A percentile compares a stretch with the other conserved stretches of the same genome.
phyloP scores from a whole-genome alignment of 1,140 invertebrate species.

The Stratiolaelaps scimitus region DNA sequence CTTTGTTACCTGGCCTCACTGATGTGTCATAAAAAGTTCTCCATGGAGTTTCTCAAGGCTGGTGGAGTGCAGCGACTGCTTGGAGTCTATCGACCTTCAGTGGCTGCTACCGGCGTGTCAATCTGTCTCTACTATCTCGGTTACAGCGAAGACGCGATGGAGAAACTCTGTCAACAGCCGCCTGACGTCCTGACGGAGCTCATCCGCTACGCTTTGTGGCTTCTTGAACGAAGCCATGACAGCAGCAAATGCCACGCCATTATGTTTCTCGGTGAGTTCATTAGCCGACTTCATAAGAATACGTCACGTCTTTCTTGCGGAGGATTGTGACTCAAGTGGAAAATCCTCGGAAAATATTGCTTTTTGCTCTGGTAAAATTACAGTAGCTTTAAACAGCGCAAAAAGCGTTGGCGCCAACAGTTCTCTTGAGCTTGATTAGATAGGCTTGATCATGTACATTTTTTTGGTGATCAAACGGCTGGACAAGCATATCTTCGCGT shows the following conservation, averaged over 20 bases:
- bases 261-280: slow-evolving; percentile 65
- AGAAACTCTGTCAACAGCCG: slow-evolving; percentile 46
- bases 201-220: slow-evolving; percentile 64
- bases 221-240: slow-evolving; percentile 87
- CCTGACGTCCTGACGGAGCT: slow-evolving; percentile 31
- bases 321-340: background rate
- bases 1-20: slow-evolving; percentile 75
- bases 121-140: slow-evolving; percentile 91
- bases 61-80: slow-evolving; percentile 67
- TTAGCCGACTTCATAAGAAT: background rate
- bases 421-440: too few species aligned
- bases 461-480: too few species aligned
- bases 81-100: slow-evolving; percentile 74
- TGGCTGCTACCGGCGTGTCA: slow-evolving; percentile 87
- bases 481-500: too few species aligned
- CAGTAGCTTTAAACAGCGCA: too few species aligned
- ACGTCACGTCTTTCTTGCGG: background rate
- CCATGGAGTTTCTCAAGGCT: slow-evolving; percentile 77
- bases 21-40: slow-evolving; percentile 93
- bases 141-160: slow-evolving; percentile 95
- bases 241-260: slow-evolving; percentile 88
- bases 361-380: too few species aligned
- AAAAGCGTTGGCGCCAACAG: too few species aligned
- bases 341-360: too few species aligned
- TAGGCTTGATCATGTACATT: too few species aligned